Evolutionary conservation across 2,113 vertebrate genomes (phyloP).

Genomic region (Semnornis frantzii): DNA sequence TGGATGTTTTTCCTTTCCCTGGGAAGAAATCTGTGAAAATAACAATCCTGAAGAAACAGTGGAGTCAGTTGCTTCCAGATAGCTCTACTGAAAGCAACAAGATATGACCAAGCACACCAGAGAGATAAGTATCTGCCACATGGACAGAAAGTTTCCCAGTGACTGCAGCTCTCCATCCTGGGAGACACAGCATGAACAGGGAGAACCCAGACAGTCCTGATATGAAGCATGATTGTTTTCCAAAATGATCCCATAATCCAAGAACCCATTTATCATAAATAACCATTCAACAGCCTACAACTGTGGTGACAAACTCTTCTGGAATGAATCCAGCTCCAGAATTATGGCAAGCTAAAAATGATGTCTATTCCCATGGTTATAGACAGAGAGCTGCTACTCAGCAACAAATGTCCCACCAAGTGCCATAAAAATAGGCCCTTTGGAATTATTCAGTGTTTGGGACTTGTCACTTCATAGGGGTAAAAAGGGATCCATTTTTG

Average conservation of each 20-base stretch:
- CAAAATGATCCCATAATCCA: neutral
- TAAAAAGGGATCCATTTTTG: constrained; percentile 52
- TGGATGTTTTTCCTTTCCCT: neutral
- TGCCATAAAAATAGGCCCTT: constrained; percentile 56
- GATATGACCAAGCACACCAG: neutral
- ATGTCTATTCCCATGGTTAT: constrained; percentile 37
- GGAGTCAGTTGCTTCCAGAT: neutral
- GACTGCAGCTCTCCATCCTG: neutral
- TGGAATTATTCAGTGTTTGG: constrained; percentile 59
- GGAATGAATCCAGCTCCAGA: constrained; percentile 3
- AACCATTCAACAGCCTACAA: neutral
- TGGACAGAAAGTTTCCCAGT: neutral
- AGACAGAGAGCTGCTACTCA: constrained; percentile 52
- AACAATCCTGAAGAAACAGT: neutral
- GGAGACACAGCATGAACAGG: neutral
- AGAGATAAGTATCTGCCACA: neutral
- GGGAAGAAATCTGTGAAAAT: neutral
- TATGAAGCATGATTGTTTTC: neutral
- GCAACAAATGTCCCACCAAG: constrained; percentile 26
- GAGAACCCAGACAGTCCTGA: neutral
- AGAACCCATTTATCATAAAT: constrained; percentile 8
- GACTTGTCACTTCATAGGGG: constrained; percentile 22
- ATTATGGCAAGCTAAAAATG: constrained; percentile 35
- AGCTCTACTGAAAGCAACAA: neutral
- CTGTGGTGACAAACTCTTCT: constrained; percentile 11